phyloP scores from a whole-genome alignment of 2,888 invertebrate genomes.

The Calliphora vomitoria region DNA sequence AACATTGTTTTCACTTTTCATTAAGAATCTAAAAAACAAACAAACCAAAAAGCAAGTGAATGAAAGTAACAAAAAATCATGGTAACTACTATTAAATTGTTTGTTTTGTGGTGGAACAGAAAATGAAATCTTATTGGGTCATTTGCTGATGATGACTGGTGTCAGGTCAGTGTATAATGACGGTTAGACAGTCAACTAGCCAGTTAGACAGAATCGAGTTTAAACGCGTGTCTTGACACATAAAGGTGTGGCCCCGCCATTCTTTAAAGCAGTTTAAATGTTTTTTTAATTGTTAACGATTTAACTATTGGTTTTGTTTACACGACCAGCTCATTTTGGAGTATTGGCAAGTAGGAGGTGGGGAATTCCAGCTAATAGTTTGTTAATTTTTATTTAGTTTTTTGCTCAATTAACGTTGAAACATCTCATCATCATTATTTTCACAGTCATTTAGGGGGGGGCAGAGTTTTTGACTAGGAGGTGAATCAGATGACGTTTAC shows the following conservation, averaged over 20 bases:
- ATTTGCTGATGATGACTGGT: conserved; percentile 55
- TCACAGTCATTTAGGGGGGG: conserved; percentile 39
- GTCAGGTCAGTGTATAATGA: conserved; percentile 43
- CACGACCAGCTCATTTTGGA: neutral
- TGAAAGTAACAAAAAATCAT: conserved; percentile 41
- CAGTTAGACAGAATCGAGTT: neutral
- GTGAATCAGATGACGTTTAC: conserved; percentile 22
- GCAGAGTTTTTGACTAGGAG: neutral
- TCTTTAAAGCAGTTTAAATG: conserved; percentile 60
- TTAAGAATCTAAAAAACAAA: conserved; percentile 23
- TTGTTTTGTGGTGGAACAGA: conserved; percentile 35
- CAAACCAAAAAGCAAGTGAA: conserved; percentile 10
- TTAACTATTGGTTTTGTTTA: conserved; percentile 65
- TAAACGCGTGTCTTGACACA: conserved; percentile 69
- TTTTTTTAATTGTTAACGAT: conserved; percentile 72
- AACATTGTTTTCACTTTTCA: conserved; percentile 73
- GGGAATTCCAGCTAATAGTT: conserved; percentile 32
- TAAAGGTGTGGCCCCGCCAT: conserved; percentile 73
- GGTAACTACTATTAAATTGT: conserved; percentile 55
- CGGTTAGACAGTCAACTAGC: neutral
- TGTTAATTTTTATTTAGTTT: conserved; percentile 50
- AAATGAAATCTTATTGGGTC: conserved; percentile 70
- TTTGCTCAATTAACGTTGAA: conserved; percentile 68
- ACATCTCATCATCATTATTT: conserved; percentile 46
- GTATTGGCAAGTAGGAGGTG: neutral